Conservation (phyloP, 2,113 vertebrate genomes). For the Lamprologus ornatipinnis region DNA sequence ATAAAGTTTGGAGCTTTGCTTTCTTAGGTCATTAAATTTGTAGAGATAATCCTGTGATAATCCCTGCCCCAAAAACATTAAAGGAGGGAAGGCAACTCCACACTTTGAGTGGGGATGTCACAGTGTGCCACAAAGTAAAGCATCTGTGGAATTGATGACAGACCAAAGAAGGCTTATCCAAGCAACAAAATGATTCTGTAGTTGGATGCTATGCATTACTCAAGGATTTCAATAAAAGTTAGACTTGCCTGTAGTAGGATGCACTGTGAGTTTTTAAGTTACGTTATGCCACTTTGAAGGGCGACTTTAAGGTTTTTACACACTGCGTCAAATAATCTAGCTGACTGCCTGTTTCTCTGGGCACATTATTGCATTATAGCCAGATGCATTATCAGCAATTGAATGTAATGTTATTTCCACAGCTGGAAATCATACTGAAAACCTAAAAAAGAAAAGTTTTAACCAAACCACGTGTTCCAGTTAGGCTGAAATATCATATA, state of each 20-base stretch:
- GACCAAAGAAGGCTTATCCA: not conserved
- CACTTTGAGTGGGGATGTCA: not conserved
- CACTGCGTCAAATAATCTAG: not conserved
- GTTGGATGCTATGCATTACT: slow-evolving; percentile 9
- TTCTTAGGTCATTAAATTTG: not conserved
- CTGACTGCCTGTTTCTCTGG: not conserved
- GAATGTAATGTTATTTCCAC: not conserved
- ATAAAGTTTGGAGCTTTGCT: not conserved
- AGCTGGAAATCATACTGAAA: not conserved
- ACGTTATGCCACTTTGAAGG: not conserved
- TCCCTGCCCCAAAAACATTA: slow-evolving; percentile 42
- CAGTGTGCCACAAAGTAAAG: not conserved
- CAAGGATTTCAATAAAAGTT: not conserved
- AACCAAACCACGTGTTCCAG: not conserved
- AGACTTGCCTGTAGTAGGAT: not conserved
- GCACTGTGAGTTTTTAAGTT: not conserved
- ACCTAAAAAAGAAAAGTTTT: not conserved
- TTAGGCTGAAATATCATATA: not conserved
- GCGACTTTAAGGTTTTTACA: not conserved
- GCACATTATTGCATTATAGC: not conserved
- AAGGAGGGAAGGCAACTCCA: slow-evolving; percentile 14
- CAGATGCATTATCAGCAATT: not conserved
- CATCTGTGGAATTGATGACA: not conserved
- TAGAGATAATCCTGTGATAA: slow-evolving; percentile 50
- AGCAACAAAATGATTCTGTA: slow-evolving; percentile 18